phyloP scores from a whole-genome alignment of 2,888 invertebrate species.

The Erynnis tages region DNA sequence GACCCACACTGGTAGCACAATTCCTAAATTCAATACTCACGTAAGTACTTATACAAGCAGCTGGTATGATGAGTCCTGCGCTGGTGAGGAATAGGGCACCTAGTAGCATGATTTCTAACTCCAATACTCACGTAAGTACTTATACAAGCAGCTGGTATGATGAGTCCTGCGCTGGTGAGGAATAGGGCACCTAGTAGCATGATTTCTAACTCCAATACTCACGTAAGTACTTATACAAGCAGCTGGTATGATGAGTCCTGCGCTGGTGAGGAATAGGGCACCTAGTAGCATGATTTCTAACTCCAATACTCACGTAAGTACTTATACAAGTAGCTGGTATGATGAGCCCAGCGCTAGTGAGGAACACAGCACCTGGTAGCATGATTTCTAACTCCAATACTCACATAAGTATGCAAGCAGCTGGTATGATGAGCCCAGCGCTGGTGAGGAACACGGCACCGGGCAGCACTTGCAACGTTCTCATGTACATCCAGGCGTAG shows the following conservation, averaged over 20 bases:
- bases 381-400: too few relatives aligned
- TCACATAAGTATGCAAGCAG: conserved; percentile 60
- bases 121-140: conserved; percentile 61
- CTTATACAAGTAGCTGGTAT: conserved; percentile 59
- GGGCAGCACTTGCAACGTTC: conserved; percentile 60
- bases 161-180: conserved; percentile 59
- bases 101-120: too few relatives aligned
- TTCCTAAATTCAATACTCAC: conserved; percentile 71
- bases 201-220: too few relatives aligned
- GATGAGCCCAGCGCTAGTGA: conserved; percentile 60
- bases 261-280: conserved; percentile 64
- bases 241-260: conserved; percentile 59
- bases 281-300: conserved; percentile 66
- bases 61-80: too few relatives aligned
- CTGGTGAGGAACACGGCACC: conserved; percentile 68
- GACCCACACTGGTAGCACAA: conserved; percentile 68
- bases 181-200: conserved; percentile 66
- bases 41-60: too few relatives aligned
- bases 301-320: conserved; percentile 61
- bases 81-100: conserved; percentile 68
- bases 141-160: conserved; percentile 59
- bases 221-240: conserved; percentile 58
- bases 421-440: conserved; percentile 59
- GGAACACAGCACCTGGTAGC: conserved; percentile 65
- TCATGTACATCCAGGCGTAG: conserved; percentile 74